phyloP scores from a whole-genome alignment of 2,797 vertebrate species.

The Mareca penelope region DNA sequence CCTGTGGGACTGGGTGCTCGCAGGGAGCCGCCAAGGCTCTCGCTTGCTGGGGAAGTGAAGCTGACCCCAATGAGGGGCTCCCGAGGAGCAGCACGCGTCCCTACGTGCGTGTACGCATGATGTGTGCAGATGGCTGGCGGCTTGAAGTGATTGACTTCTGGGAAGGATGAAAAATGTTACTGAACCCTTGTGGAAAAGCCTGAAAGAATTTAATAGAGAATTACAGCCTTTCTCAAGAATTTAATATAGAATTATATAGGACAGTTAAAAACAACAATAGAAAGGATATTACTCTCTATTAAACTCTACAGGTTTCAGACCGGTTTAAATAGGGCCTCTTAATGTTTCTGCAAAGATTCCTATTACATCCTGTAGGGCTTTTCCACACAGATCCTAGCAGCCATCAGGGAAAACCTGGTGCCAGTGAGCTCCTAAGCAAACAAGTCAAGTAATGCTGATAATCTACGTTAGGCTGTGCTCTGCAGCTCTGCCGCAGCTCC shows the following conservation, averaged over 20 bases:
- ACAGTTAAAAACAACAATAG: conserved; percentile 67
- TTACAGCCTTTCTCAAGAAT: conserved; percentile 68
- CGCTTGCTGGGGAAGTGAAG: background rate
- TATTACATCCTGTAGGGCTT: conserved; percentile 59
- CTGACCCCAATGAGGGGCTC: background rate
- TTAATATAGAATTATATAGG: conserved; percentile 71
- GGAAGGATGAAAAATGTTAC: conserved; percentile 57
- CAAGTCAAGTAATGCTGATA: conserved; percentile 28
- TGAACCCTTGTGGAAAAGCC: conserved; percentile 50
- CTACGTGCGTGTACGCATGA: background rate
- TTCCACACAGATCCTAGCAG: conserved; percentile 8
- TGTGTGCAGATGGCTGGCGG: background rate
- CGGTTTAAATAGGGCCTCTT: conserved; percentile 35
- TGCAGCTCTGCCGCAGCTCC: background rate
- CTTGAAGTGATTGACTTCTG: conserved; percentile 53
- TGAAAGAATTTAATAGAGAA: conserved; percentile 68
- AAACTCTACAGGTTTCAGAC: conserved; percentile 56
- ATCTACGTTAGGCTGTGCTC: conserved; percentile 3
- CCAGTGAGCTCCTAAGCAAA: conserved; percentile 54
- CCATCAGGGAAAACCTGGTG: conserved; percentile 50
- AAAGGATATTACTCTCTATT: conserved; percentile 69
- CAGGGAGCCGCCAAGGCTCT: background rate
- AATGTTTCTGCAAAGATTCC: conserved; percentile 56
- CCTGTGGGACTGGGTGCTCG: accelerated
- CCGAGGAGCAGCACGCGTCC: background rate